Percentiles rank a stretch among this genome's conserved stretches.
Conservation (phyloP, 1,140 invertebrate genomes). For the Pogonomyrmex barbatus region DNA sequence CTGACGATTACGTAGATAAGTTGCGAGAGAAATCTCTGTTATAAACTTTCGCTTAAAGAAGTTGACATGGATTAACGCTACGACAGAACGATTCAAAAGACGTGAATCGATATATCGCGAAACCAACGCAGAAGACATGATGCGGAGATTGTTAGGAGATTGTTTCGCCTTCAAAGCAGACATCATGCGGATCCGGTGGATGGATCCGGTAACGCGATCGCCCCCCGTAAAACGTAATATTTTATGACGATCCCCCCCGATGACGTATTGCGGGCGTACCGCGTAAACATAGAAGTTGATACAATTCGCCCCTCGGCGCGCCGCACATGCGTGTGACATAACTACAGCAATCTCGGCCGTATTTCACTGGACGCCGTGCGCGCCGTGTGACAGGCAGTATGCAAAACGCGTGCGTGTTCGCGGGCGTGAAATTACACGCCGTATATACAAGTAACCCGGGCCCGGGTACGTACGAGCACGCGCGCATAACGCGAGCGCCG, state of each 20-base stretch:
- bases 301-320: slow-evolving; percentile 49
- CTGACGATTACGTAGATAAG: neutral
- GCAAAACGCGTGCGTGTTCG: slow-evolving; percentile 72
- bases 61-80: neutral
- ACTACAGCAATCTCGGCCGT: slow-evolving; percentile 67
- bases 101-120: neutral
- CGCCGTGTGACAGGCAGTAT: slow-evolving; percentile 60
- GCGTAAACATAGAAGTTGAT: slow-evolving; percentile 62
- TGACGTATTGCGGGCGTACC: slow-evolving; percentile 35
- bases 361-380: slow-evolving; percentile 59
- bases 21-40: neutral
- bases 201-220: neutral
- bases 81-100: neutral
- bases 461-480: neutral
- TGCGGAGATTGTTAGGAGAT: neutral
- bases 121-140: neutral
- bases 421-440: slow-evolving; percentile 73
- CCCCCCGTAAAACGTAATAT: slow-evolving; percentile 32
- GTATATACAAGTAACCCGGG: slow-evolving; percentile 34
- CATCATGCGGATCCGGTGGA: neutral
- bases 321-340: slow-evolving; percentile 50
- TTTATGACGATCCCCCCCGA: slow-evolving; percentile 20
- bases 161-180: neutral
- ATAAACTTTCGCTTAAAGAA: slow-evolving; percentile 8
- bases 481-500: slow-evolving; percentile 28